Evolutionary conservation across 1,140 invertebrate genomes (phyloP).

Genomic region (Dysdera silvatica): DNA sequence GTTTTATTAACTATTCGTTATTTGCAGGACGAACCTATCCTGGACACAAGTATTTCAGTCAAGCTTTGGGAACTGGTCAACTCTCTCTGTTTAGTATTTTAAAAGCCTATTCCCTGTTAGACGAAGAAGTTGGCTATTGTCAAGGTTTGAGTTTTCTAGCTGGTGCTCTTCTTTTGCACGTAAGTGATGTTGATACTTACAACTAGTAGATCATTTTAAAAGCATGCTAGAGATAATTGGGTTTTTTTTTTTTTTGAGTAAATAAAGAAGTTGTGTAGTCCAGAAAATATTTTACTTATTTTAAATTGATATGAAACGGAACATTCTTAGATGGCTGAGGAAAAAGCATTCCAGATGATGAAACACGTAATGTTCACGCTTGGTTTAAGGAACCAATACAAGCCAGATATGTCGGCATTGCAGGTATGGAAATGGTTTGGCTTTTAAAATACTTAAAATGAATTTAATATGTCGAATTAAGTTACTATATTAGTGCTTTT

Average conservation of each 20-base stretch:
- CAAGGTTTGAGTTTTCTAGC: slow-evolving; percentile 95
- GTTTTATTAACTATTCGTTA: background rate
- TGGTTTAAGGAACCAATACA: slow-evolving; percentile 75
- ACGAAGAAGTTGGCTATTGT: slow-evolving; percentile 92
- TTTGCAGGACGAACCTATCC: slow-evolving; percentile 80
- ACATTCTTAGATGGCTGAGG: slow-evolving; percentile 73
- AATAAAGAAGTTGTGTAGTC: background rate
- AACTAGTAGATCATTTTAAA: background rate
- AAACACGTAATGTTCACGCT: slow-evolving; percentile 85
- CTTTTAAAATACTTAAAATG: background rate
- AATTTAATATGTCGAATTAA: background rate
- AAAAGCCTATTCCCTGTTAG: slow-evolving; percentile 89
- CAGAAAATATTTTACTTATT: slow-evolving; percentile 7
- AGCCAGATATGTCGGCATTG: slow-evolving; percentile 86
- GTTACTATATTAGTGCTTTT: background rate
- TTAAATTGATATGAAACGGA: too few species aligned
- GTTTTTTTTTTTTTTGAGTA: background rate
- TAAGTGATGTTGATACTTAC: slow-evolving; percentile 47
- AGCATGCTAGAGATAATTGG: background rate
- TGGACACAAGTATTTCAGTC: slow-evolving; percentile 81
- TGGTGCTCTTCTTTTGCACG: slow-evolving; percentile 82
- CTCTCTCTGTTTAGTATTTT: slow-evolving; percentile 86
- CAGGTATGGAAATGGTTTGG: slow-evolving; percentile 50
- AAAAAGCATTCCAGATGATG: slow-evolving; percentile 74
- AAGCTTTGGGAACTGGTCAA: slow-evolving; percentile 78